Evolutionary conservation across 64 coral and sea anemone species (phyloP).

Genomic region (Pachyseris speciosa): DNA sequence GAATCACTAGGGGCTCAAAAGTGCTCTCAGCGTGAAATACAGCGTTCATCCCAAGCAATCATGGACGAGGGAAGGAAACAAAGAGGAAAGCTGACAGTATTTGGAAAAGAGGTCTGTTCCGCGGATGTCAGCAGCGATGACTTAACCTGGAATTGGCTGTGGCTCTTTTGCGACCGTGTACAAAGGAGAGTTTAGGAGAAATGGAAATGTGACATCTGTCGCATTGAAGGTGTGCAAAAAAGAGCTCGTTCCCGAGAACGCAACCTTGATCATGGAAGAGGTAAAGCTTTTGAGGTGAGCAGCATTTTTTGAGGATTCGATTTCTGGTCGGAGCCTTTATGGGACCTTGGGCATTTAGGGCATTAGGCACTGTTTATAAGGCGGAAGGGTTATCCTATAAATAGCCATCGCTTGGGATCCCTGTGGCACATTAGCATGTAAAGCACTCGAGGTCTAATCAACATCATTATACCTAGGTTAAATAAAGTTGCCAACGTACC

Average conservation of each 20-base stretch:
- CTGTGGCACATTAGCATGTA: too few species aligned
- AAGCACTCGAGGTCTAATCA: too few species aligned
- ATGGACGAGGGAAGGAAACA: neutral
- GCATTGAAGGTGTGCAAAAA: neutral
- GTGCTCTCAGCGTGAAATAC: neutral
- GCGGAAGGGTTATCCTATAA: too few species aligned
- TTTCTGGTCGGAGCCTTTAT: too few species aligned
- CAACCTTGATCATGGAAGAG: neutral
- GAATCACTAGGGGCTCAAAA: neutral
- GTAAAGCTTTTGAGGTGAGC: constrained; percentile 10
- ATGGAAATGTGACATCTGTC: neutral
- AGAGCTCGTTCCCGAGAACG: neutral
- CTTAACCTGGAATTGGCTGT: neutral
- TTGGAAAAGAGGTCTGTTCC: constrained; percentile 6
- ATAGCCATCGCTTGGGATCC: too few species aligned
- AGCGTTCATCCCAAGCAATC: neutral
- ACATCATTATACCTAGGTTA: too few species aligned
- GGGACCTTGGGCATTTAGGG: too few species aligned
- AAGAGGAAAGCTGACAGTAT: neutral
- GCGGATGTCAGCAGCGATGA: neutral
- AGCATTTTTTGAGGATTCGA: neutral
- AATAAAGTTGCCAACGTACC: too few species aligned
- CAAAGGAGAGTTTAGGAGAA: neutral
- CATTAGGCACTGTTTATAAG: too few species aligned
- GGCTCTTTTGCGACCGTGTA: neutral